Conservation (phyloP, 2,113 vertebrate genomes). For the Zingel zingel region DNA sequence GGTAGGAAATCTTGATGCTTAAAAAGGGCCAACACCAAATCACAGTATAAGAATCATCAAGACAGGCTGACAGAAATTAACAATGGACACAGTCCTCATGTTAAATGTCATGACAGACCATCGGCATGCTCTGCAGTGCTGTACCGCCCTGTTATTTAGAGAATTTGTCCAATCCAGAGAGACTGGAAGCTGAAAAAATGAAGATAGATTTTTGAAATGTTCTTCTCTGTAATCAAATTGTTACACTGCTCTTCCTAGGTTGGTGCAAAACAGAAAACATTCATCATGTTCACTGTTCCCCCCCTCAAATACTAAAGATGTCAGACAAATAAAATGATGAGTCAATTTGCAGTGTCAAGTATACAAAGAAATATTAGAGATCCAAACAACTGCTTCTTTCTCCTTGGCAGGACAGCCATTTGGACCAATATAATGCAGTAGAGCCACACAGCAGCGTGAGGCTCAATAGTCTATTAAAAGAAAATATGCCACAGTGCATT, state of each 20-base stretch:
- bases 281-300: conserved; percentile 4
- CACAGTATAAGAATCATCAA: not conserved
- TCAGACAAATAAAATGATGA: conserved; percentile 52
- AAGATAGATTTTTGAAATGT: conserved; percentile 40
- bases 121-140: not conserved
- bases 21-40: not conserved
- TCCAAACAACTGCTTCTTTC: conserved; percentile 30
- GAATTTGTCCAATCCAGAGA: not conserved
- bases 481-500: conserved; percentile 43
- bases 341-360: conserved; percentile 13
- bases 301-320: conserved; percentile 28
- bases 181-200: conserved; percentile 7
- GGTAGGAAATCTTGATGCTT: not conserved
- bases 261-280: conserved; percentile 7
- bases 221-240: not conserved
- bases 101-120: not conserved
- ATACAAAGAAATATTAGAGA: conserved; percentile 30
- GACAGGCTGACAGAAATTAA: not conserved
- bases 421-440: conserved; percentile 48
- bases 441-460: not conserved
- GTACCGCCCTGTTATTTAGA: not conserved
- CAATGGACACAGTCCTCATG: not conserved
- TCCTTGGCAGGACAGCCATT: conserved; percentile 33
- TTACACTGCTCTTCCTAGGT: not conserved
- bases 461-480: conserved; percentile 55